A percentile compares a stretch with the other conserved stretches of the same genome.
These are phyloP conservation scores for Merodon equestris DNA, from an alignment of 2,888 invertebrate species.

Conservation along the genomic window DNA sequence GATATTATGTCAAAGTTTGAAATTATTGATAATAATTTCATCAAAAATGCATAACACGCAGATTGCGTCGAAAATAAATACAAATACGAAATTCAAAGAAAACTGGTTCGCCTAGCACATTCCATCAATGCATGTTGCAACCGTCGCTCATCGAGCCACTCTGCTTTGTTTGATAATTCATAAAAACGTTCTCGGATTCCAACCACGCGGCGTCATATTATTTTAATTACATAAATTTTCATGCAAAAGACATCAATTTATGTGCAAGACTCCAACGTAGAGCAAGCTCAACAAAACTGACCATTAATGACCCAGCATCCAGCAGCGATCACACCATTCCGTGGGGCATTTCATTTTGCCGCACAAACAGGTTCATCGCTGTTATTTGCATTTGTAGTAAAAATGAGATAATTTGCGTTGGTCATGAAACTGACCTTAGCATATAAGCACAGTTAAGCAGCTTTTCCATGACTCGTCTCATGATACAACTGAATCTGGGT, in stretches of 20 bases:
- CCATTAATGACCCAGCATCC: too few species aligned
- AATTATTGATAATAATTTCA: not conserved
- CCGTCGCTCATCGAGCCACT: too few species aligned
- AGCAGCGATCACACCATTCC: too few species aligned
- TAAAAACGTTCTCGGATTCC: slow-evolving; percentile 34
- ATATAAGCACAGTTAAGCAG: slow-evolving; percentile 25
- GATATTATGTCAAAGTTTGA: not conserved
- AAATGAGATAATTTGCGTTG: slow-evolving; percentile 2
- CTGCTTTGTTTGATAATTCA: not conserved
- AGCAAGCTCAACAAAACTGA: too few species aligned
- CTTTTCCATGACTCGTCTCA: not conserved
- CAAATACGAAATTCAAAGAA: too few species aligned
- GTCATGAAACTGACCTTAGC: slow-evolving; percentile 54
- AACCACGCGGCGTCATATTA: slow-evolving; percentile 30
- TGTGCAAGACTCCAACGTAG: too few species aligned
- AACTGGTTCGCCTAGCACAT: too few species aligned
- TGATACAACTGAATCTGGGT: too few species aligned
- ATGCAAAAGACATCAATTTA: slow-evolving; percentile 39
- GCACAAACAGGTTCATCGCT: slow-evolving; percentile 17
- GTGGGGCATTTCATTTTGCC: not conserved
- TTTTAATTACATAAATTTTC: slow-evolving; percentile 39
- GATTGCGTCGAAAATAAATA: slow-evolving; percentile 3
- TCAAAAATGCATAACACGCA: slow-evolving; percentile 17
- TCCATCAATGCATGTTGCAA: too few species aligned
- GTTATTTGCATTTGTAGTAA: slow-evolving; percentile 24